phyloP scores from a whole-genome alignment of 1,140 invertebrate genomes.

The Nasonia giraulti region DNA sequence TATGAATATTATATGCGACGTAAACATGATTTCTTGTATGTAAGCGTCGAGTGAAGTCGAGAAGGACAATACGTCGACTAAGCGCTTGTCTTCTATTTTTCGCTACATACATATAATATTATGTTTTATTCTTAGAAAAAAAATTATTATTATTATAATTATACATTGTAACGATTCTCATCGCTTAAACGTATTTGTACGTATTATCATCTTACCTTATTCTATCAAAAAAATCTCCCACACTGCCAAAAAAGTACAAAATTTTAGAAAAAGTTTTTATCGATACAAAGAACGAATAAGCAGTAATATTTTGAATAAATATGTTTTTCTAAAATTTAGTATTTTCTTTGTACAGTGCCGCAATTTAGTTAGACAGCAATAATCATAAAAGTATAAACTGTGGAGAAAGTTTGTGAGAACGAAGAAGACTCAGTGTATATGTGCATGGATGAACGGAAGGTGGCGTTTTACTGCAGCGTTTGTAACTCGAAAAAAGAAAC shows the following conservation, averaged over 20 bases:
- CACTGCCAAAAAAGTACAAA: neutral
- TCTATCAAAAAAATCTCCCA: conserved; percentile 16
- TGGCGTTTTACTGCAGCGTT: conserved; percentile 13
- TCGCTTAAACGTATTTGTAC: conserved; percentile 39
- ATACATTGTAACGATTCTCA: conserved; percentile 30
- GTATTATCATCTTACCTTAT: conserved; percentile 20
- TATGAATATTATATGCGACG: neutral
- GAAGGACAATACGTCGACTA: conserved; percentile 31
- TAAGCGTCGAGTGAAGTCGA: conserved; percentile 15
- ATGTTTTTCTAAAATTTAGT: conserved; percentile 26
- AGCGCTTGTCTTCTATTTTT: conserved; percentile 19
- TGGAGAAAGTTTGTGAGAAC: neutral
- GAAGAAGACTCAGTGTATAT: neutral
- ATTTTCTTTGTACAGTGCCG: neutral
- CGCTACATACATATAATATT: conserved; percentile 27
- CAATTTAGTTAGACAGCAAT: conserved; percentile 31
- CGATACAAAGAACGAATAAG: neutral
- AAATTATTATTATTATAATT: conserved; percentile 37
- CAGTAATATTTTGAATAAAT: neutral
- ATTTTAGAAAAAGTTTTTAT: conserved; percentile 25
- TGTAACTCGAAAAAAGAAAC: neutral
- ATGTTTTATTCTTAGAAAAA: conserved; percentile 28
- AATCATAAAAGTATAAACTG: conserved; percentile 12
- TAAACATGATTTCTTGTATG: conserved; percentile 21
- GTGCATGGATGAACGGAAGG: conserved; percentile 23